Percentiles rank a stretch among this genome's conserved stretches.
Evolutionary conservation across 2,888 invertebrate genomes (phyloP).

Genomic region (Cistogaster globosa): DNA sequence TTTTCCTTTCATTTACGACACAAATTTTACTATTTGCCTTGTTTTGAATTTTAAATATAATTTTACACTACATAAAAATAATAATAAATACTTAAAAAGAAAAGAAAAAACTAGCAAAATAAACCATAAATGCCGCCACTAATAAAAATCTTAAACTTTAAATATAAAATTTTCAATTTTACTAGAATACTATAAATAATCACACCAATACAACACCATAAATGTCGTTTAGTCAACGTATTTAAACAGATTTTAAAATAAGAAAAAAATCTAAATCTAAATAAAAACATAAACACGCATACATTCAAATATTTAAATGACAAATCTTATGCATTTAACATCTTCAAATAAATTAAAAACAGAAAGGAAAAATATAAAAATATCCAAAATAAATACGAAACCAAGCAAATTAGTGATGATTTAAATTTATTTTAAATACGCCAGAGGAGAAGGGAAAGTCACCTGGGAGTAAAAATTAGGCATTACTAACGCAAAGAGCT

Average conservation of each 20-base stretch:
- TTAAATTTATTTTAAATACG: slow-evolving; percentile 49
- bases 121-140: slow-evolving; percentile 65
- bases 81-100: slow-evolving; percentile 35
- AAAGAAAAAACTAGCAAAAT: slow-evolving; percentile 23
- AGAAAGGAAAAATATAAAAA: slow-evolving; percentile 37
- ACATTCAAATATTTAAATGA: slow-evolving; percentile 43
- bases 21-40: slow-evolving; percentile 9
- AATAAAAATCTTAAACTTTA: slow-evolving; percentile 58
- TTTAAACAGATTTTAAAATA: slow-evolving; percentile 47
- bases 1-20: slow-evolving; percentile 14
- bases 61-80: slow-evolving; percentile 46
- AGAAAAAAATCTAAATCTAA: slow-evolving; percentile 57
- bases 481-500: too few relatives aligned
- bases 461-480: neutral
- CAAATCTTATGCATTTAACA: slow-evolving; percentile 59
- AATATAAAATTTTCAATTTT: slow-evolving; percentile 28
- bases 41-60: neutral
- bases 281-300: slow-evolving; percentile 37
- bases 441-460: slow-evolving; percentile 14
- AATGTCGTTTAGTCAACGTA: slow-evolving; percentile 2
- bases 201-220: neutral
- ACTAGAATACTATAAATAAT: slow-evolving; percentile 25
- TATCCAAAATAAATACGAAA: slow-evolving; percentile 47
- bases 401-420: slow-evolving; percentile 60
- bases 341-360: slow-evolving; percentile 52